Conservation (phyloP, 2,888 invertebrate species). For the Muscina levida region DNA sequence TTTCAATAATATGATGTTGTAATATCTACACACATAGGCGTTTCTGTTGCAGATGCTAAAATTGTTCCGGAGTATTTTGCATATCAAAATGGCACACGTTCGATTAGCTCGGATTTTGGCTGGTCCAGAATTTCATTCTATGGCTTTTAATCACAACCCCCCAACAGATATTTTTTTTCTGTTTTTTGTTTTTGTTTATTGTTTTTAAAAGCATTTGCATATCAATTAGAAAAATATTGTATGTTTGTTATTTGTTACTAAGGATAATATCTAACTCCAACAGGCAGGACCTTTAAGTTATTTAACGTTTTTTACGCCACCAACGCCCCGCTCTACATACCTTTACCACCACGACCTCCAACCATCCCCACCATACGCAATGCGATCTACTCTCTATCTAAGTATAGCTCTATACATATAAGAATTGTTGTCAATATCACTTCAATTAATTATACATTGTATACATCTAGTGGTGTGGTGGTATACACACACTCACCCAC, state of each 20-base stretch:
- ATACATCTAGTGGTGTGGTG: neutral
- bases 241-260: conserved; percentile 36
- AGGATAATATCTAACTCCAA: conserved; percentile 48
- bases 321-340: neutral
- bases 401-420: conserved; percentile 27
- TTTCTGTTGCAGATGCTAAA: conserved; percentile 66
- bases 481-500: neutral
- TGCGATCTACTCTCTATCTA: neutral
- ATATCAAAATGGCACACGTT: too few species aligned
- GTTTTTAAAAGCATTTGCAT: conserved; percentile 17
- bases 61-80: conserved; percentile 58
- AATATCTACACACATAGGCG: too few species aligned
- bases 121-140: conserved; percentile 74
- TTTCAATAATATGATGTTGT: neutral
- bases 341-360: neutral
- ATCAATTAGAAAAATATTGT: conserved; percentile 37
- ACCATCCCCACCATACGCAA: neutral
- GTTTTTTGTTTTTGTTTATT: neutral
- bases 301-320: conserved; percentile 58
- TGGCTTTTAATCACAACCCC: conserved; percentile 28
- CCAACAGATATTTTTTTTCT: neutral
- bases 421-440: conserved; percentile 28
- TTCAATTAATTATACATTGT: conserved; percentile 9
- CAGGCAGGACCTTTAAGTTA: conserved; percentile 76
- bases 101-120: conserved; percentile 72